A percentile compares a stretch with the other conserved stretches of the same genome.
Evolutionary conservation across 2,888 invertebrate species (phyloP).

Genomic region (Ephialtes manifestator): DNA sequence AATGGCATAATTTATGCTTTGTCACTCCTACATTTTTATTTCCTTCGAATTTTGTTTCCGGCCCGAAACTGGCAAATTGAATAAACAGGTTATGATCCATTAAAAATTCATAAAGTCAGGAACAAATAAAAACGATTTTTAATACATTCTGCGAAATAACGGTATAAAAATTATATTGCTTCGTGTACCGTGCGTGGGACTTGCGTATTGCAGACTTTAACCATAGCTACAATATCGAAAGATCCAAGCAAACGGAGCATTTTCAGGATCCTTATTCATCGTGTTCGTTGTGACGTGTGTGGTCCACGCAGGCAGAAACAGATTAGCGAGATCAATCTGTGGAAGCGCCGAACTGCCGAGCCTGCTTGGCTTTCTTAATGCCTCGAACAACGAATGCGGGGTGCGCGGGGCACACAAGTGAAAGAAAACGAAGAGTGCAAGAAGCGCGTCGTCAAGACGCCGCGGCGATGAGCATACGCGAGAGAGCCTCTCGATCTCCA

Average conservation of each 20-base stretch:
- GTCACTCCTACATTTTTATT: too few relatives aligned
- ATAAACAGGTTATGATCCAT: background rate
- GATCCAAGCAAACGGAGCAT: background rate
- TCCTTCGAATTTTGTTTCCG: background rate
- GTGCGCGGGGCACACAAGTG: slow-evolving; percentile 1
- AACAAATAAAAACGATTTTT: background rate
- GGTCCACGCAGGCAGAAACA: slow-evolving; percentile 77
- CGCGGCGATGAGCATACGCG: slow-evolving; percentile 43
- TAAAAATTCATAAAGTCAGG: background rate
- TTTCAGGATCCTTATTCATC: slow-evolving; percentile 44
- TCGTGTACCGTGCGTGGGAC: background rate
- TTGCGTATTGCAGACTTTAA: background rate
- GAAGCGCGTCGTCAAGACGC: slow-evolving; percentile 51
- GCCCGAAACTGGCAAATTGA: background rate
- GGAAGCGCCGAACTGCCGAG: slow-evolving; percentile 52
- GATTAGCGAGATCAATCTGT: slow-evolving; percentile 81
- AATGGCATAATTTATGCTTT: too few relatives aligned
- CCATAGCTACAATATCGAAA: background rate
- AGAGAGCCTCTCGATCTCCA: slow-evolving; percentile 61
- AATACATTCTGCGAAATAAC: background rate
- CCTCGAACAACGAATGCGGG: slow-evolving; percentile 46
- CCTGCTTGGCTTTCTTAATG: slow-evolving; percentile 61
- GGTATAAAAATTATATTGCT: background rate
- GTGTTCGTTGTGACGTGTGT: slow-evolving; percentile 70
- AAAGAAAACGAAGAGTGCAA: slow-evolving; percentile 32